These are phyloP conservation scores for Blastobasis lacticolella DNA, from an alignment of 2,888 invertebrate species.

Conservation along the genomic window DNA sequence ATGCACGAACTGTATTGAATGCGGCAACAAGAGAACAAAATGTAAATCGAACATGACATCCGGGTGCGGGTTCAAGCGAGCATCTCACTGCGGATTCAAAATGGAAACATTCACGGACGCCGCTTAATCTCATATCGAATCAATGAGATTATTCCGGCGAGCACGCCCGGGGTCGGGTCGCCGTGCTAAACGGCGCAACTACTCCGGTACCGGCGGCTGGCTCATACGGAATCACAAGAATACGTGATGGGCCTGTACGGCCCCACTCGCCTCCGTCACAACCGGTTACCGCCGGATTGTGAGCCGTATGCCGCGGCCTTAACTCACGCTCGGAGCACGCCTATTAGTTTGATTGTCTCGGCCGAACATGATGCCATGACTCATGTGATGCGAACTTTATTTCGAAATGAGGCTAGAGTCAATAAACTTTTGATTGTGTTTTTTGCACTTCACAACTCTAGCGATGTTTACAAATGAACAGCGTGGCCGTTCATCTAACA, in stretches of 20 bases:
- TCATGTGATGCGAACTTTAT: constrained; percentile 35
- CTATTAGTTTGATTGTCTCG: constrained; percentile 28
- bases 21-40: constrained; percentile 49
- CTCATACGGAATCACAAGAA: constrained; percentile 22
- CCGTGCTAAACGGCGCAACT: constrained; percentile 57
- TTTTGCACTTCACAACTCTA: constrained; percentile 7
- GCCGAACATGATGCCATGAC: constrained; percentile 25
- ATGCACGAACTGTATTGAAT: constrained; percentile 46
- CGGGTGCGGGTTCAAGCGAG: constrained; percentile 63
- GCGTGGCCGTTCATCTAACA: no score
- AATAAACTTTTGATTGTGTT: constrained; percentile 35
- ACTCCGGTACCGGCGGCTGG: constrained; percentile 30
- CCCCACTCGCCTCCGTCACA: constrained; percentile 20
- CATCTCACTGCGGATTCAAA: constrained; percentile 51
- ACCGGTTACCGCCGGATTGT: constrained; percentile 27
- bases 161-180: constrained; percentile 54
- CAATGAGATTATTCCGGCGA: constrained; percentile 52
- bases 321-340: constrained; percentile 23
- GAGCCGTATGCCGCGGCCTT: constrained; percentile 25
- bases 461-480: no score
- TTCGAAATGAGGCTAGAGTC: constrained; percentile 39
- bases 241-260: constrained; percentile 29
- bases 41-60: constrained; percentile 63
- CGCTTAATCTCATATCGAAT: constrained; percentile 60
- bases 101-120: constrained; percentile 59